phyloP scores from a whole-genome alignment of 1,140 invertebrate species.

The Chelonus insularis region DNA sequence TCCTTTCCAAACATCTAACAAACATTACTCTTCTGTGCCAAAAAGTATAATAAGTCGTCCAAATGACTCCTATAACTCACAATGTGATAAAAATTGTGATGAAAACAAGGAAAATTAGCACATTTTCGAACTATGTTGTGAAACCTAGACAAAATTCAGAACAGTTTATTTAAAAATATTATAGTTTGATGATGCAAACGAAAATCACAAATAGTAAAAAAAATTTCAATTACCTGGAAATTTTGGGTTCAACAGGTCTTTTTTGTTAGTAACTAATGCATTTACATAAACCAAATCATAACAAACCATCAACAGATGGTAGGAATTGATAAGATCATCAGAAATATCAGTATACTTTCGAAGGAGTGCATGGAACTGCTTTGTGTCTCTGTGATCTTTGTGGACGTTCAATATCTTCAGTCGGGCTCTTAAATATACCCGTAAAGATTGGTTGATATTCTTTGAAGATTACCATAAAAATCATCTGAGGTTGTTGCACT shows the following conservation, averaged over 20 bases:
- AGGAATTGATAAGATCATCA: constrained; percentile 93
- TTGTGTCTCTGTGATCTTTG: constrained; percentile 67
- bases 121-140: too few species aligned
- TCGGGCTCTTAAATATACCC: constrained; percentile 75
- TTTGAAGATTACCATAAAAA: constrained; percentile 92
- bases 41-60: too few species aligned
- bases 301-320: constrained; percentile 87
- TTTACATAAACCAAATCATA: constrained; percentile 90
- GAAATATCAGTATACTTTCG: constrained; percentile 81
- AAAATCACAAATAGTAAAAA: too few species aligned
- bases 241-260: constrained; percentile 82
- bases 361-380: constrained; percentile 75
- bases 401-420: constrained; percentile 64
- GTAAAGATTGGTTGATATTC: constrained; percentile 90
- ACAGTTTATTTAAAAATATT: neutral
- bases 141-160: too few species aligned
- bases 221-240: constrained; percentile 81
- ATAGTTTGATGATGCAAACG: too few species aligned
- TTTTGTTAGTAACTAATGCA: constrained; percentile 76
- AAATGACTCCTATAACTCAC: too few species aligned
- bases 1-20: too few species aligned
- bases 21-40: too few species aligned
- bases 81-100: too few species aligned
- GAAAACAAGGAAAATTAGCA: too few species aligned
- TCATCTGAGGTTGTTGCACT: too few species aligned